Evolutionary conservation across 92 coral and sea anemone genomes (phyloP), one percentile per base, ranked within the genome.

Genomic region (Scolanthus callimorphus): DNA sequence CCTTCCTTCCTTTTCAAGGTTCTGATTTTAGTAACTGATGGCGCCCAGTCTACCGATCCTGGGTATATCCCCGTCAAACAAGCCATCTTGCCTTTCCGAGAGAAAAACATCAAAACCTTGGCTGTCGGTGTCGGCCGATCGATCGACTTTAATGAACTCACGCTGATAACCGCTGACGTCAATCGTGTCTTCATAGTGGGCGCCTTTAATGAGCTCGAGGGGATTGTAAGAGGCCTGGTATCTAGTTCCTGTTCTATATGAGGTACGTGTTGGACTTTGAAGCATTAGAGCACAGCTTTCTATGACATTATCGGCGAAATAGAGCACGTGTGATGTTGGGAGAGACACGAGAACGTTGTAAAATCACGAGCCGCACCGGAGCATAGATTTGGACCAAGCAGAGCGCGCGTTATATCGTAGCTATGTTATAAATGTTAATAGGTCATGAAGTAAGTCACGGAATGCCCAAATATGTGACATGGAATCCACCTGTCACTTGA

Each of bases 71-170:
- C 89, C 23, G 82, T 85, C 21, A 58, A 43, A 15, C 74, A 71
- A 47, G 90, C 96, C 19, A 76, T 70, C 23, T 60, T 67, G 38
- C 92, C 96, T 2, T 68, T 92, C 22, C 86, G 83, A 65, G 83
- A 60, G 49, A 73, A 73, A 52, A 77, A 87, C 30, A 90, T 92
- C 27, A 81, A 77, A 28, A 69, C 87, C 11, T 47, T 92, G 15
- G 89, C 91, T 9, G 86, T 92, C 24, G 90, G 83, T 30, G 79
- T 91, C 37, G 97, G 97, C 50, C 71, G 73, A 20, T 58, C 61
- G 11, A 69, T 79, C 19, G 83, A 81, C 67, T 79, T 74, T 4
- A 48, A 57, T 11, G 94, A 88, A 51, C 77, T 83, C 21, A 69
- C 68, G 65, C 66, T 63, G 19, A 27, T 87, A 17, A 80, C 96